A percentile compares a stretch with the other conserved stretches of the same genome.
Evolutionary conservation across 2,113 vertebrate species (phyloP).

Genomic region (Dromaius novaehollandiae): DNA sequence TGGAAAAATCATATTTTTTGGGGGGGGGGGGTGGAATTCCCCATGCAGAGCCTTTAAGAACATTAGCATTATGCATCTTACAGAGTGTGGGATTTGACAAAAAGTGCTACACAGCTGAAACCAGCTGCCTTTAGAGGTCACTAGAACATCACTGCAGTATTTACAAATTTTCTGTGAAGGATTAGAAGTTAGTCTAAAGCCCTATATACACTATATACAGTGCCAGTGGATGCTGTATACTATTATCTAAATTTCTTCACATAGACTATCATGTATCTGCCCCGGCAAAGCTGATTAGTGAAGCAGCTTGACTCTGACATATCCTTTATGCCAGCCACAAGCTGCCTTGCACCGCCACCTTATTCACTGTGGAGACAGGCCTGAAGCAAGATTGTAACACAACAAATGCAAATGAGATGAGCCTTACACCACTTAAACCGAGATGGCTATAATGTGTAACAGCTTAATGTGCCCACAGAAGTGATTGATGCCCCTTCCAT

Average conservation of each 20-base stretch:
- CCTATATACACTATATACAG: constrained; percentile 56
- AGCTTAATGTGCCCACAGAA: constrained; percentile 65
- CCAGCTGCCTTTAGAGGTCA: constrained; percentile 96
- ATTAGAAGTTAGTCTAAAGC: constrained; percentile 72
- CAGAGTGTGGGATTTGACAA: constrained; percentile 42
- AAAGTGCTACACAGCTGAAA: constrained; percentile 34
- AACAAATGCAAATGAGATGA: constrained; percentile 86
- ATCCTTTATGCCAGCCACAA: constrained; percentile 81
- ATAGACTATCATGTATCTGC: constrained; percentile 77
- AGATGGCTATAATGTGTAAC: constrained; percentile 78
- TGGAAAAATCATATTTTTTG: background rate
- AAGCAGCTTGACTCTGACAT: constrained; percentile 84
- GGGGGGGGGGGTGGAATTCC: background rate
- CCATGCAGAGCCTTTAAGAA: background rate
- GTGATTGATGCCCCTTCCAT: constrained; percentile 43
- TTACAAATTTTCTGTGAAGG: constrained; percentile 77
- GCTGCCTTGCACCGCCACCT: constrained; percentile 78
- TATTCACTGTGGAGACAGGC: constrained; percentile 84
- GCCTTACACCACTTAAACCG: constrained; percentile 82
- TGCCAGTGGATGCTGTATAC: constrained; percentile 65
- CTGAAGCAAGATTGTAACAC: constrained; percentile 81
- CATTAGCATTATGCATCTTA: background rate
- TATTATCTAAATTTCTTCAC: constrained; percentile 86
- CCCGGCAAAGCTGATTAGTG: constrained; percentile 85
- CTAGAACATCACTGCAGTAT: constrained; percentile 89